Base-by-base conservation (phyloP, 2,797 vertebrate genomes). In the Poecile montanus region DNA sequence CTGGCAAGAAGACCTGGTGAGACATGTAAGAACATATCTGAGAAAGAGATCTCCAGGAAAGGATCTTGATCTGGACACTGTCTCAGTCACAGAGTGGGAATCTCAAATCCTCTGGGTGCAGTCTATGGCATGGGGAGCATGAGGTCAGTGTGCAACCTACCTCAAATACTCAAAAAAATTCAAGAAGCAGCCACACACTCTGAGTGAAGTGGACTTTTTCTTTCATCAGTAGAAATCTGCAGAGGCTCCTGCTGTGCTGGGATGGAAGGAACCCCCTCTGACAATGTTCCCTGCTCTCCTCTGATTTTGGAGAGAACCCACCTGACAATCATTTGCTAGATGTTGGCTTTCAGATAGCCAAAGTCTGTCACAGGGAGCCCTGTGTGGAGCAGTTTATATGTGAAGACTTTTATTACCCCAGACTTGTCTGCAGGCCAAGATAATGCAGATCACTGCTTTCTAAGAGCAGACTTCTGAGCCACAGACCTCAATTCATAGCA, bases 131-230 rank as follows among this genome's bases (percentile, higher is more conserved):
- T 53, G 42, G 3, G 3, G 26, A 91, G 23, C 14, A 22, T 0
- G 0, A 62, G 18, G 38, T 17, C 21, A 53, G 0, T 0, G 50
- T 13, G 10, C 2, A 0, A 20, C 34, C 20, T 58, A 16, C n/a
- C 26, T 58, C 60, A 79, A 8, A 19, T 38, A 25, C 14, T 3
- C 6, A 22, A 60, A 74, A 77, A 68, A 66, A 8, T 10, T 75
- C 54, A 68, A n/a, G 12, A 18, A 36, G 17, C 30, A 73, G 6
- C 19, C 38, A 12, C 4, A 2, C 26, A 21, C 7, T 66, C 48
- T 56, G 79, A 88, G 30, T 54, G 62, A 78, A 30, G 7, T 25
- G 47, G 54, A 53, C 5, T 30, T 80, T 62, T 90, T 74, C 36
- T 91, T 88, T 61, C 9, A 1, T 66, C 58, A 23, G 1, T 5